A percentile compares a stretch with the other conserved stretches of the same genome.
These are phyloP conservation scores for Chunga burmeisteri DNA, from an alignment of 2,113 vertebrate genomes.

Conservation along the genomic window DNA sequence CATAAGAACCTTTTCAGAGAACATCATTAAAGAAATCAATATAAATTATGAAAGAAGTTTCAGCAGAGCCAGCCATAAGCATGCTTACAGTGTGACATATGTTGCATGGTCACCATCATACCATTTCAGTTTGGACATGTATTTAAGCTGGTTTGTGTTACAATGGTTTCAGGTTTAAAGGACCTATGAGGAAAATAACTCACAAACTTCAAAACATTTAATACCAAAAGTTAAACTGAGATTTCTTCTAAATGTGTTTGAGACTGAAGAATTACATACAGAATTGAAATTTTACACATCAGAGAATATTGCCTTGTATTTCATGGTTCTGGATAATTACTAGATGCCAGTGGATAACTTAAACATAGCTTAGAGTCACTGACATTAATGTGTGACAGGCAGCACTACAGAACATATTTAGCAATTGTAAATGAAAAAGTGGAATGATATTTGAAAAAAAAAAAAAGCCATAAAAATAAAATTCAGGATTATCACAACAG, in stretches of 20 bases:
- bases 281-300: slow-evolving; percentile 81
- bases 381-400: slow-evolving; percentile 80
- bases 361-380: slow-evolving; percentile 82
- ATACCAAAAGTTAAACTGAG: slow-evolving; percentile 53
- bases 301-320: slow-evolving; percentile 78
- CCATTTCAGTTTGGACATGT: not conserved
- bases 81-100: not conserved
- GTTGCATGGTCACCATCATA: not conserved
- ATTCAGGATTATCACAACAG: slow-evolving; percentile 23
- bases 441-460: slow-evolving; percentile 54
- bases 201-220: not conserved
- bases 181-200: not conserved
- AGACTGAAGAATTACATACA: slow-evolving; percentile 61
- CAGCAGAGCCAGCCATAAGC: not conserved
- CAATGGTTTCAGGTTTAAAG: not conserved
- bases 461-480: not conserved
- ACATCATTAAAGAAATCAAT: not conserved
- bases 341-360: slow-evolving; percentile 84
- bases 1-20: not conserved
- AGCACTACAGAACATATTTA: slow-evolving; percentile 72
- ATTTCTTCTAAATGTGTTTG: slow-evolving; percentile 53
- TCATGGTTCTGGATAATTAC: slow-evolving; percentile 81
- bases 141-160: not conserved
- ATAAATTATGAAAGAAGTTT: not conserved
- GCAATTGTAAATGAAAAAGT: slow-evolving; percentile 69